Evolutionary conservation across 2,113 vertebrate genomes (phyloP).

Genomic region (Rhinogobius similis): DNA sequence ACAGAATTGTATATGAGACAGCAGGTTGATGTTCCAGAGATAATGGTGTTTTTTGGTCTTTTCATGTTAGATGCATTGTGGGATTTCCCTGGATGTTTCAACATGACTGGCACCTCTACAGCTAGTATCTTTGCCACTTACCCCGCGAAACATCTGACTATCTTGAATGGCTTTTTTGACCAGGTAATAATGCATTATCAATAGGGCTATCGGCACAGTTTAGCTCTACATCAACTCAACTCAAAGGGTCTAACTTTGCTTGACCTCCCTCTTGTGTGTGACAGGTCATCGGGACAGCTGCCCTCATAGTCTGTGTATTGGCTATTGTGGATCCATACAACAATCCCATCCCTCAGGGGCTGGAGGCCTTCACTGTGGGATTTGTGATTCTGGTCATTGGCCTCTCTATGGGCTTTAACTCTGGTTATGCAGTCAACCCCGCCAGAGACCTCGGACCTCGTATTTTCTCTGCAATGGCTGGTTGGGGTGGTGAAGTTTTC

Average conservation of each 20-base stretch:
- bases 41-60: background rate
- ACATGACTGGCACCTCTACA: constrained; percentile 76
- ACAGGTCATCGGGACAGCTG: constrained; percentile 92
- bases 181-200: constrained; percentile 79
- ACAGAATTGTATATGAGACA: background rate
- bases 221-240: background rate
- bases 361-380: constrained; percentile 96
- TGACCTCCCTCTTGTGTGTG: background rate
- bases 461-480: constrained; percentile 90
- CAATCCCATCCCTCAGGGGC: constrained; percentile 87
- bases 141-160: constrained; percentile 84
- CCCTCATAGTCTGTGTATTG: constrained; percentile 91
- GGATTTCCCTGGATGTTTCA: constrained; percentile 74
- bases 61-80: constrained; percentile 84
- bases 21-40: background rate
- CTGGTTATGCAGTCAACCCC: constrained; percentile 96
- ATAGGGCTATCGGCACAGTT: background rate
- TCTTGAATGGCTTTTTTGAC: constrained; percentile 94
- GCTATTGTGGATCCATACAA: constrained; percentile 96
- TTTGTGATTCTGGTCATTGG: constrained; percentile 95
- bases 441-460: constrained; percentile 95
- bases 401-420: constrained; percentile 97
- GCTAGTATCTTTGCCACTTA: constrained; percentile 95
- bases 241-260: background rate
- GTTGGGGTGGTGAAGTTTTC: constrained; percentile 90